Evolutionary conservation across 2,888 invertebrate genomes (phyloP), one percentile per base, ranked within the genome.

Genomic region (Mimas tiliae): DNA sequence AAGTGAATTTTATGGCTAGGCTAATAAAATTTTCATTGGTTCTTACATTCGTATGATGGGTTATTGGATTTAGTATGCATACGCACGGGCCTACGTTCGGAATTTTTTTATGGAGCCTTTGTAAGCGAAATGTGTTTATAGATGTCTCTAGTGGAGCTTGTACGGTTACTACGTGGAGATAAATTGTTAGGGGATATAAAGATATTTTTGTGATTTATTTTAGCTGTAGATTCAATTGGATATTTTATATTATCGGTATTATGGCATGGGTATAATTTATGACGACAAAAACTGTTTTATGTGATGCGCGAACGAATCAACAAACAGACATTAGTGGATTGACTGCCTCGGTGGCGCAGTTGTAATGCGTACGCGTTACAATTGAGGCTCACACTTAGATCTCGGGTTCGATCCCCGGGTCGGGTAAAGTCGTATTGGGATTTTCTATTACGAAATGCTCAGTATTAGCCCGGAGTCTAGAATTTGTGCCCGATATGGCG

Each of bases 1-100:
- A 76, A 82, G 81, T 80, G 77, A 79, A 81, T 80, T 82, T 85
- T 81, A 78, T 74, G 78, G 75, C 74, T 72, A 70, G 70, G 67
- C 70, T 72, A 69, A 71, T 72, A 73, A 68, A 70, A 67, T 53
- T 64, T 53, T 64, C 50, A 38, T 64, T 51, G 63, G 64, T 65
- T 64, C 42, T 58, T 58, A 58, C 58, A 58, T 63, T 53, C 62
- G 45, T 58, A 58, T 58, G 58, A 58, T 58, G 58, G 58, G 58
- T 58, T 58, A 58, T 58, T 58, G 58, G 38, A 58, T 58, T 58
- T 58, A 42, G 42, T 58, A 58, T 58, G 58, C 58, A 58, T 58
- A 58, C 58, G 38, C 42, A 42, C 19, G 38, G 19, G 19, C 38
- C 12, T 16, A 42, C 52, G 52, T 58, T n/a, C 42, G 58, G 42